Conservation (phyloP, 2,888 invertebrate genomes). For the Dendrolimus houi region DNA sequence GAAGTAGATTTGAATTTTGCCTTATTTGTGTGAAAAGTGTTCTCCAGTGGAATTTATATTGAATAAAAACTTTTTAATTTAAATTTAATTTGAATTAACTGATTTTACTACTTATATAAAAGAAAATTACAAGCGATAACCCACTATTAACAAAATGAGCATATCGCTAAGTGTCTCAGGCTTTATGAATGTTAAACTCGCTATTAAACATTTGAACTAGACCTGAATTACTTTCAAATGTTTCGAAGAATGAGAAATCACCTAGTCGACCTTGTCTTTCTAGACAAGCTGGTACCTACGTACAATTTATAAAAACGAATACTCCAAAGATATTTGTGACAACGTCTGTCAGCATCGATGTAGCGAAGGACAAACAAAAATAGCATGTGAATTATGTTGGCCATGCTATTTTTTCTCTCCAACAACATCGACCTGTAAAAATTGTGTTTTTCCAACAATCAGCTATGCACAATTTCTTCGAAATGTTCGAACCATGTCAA, state of each 20-base stretch:
- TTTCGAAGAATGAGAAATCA: conserved; percentile 14
- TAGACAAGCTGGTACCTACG: not conserved
- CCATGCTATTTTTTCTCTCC: conserved; percentile 43
- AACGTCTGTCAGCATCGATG: conserved; percentile 21
- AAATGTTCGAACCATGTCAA: conserved; percentile 42
- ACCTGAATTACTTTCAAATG: conserved; percentile 18
- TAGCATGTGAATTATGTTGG: conserved; percentile 30
- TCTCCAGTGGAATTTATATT: too few relatives aligned
- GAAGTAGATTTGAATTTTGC: too few relatives aligned
- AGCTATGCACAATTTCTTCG: conserved; percentile 36
- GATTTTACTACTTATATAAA: too few relatives aligned
- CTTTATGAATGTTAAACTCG: too few relatives aligned
- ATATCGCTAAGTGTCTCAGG: too few relatives aligned
- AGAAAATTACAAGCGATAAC: too few relatives aligned
- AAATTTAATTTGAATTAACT: too few relatives aligned
- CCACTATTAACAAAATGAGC: too few relatives aligned
- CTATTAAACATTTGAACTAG: conserved; percentile 17
- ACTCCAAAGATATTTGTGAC: conserved; percentile 9
- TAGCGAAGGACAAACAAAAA: conserved; percentile 26
- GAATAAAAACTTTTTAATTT: too few relatives aligned
- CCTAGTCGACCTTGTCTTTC: not conserved
- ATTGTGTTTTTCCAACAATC: conserved; percentile 34
- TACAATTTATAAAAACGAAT: not conserved
- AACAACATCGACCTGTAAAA: conserved; percentile 30
- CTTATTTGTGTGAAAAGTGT: too few relatives aligned